A percentile compares a stretch with the other conserved stretches of the same genome.
Evolutionary conservation across 2,113 vertebrate species (phyloP).

Genomic region (Progne subis): DNA sequence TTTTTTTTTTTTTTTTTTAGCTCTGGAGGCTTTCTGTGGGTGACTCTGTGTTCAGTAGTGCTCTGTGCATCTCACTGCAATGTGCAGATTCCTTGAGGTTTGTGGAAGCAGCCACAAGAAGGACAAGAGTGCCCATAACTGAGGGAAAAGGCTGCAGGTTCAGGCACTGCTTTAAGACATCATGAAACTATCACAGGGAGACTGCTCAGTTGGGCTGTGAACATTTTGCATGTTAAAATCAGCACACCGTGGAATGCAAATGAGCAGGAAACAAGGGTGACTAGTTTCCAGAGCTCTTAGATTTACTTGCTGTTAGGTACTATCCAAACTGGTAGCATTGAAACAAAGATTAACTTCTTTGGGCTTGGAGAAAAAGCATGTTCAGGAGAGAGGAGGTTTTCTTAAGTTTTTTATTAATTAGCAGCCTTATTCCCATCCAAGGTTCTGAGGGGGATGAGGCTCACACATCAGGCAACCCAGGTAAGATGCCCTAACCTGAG

Average conservation of each 20-base stretch:
- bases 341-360: background rate
- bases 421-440: background rate
- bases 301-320: background rate
- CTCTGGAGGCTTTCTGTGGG: background rate
- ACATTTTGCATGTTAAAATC: background rate
- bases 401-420: background rate
- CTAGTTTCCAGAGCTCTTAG: background rate
- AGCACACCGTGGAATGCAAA: background rate
- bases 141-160: background rate
- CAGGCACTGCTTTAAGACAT: background rate
- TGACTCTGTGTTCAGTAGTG: background rate
- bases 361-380: background rate
- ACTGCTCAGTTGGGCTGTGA: background rate
- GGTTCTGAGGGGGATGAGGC: background rate
- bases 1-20: background rate
- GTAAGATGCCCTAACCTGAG: background rate
- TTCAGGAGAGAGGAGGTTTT: background rate
- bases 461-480: background rate
- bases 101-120: background rate
- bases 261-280: background rate
- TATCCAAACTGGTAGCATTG: background rate
- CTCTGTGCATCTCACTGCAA: background rate
- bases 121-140: background rate
- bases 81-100: background rate
- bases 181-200: background rate